Base-by-base conservation (phyloP, 1,140 invertebrate species). In the Trichomalopsis sarcophagae region DNA sequence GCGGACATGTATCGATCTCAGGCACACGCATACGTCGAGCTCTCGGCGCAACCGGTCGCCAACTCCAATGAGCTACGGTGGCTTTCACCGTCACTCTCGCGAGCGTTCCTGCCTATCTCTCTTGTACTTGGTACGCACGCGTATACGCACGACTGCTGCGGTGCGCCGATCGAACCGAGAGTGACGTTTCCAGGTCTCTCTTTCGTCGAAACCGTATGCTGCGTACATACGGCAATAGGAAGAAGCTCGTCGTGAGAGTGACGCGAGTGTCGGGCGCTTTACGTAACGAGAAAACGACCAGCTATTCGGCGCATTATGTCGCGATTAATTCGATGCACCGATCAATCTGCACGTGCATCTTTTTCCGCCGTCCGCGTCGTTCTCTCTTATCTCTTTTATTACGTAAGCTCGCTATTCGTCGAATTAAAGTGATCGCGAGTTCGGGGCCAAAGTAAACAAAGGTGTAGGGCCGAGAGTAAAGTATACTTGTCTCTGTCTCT, bases 151-250 rank as follows among this genome's bases (percentile, higher is more conserved):
- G 66, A 27, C 68, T 13, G 68, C 30, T 2, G 23, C 10, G 21
- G 23, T 82, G 66, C 75, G 50, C 23, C 73, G 47, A 87, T 87
- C 85, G 82, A 81, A 82, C 73, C 79, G 82, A 84, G 77, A 89
- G 69, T 76, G 85, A 89, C 87, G 84, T 88, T 87, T 88, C 71
- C 81, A 84, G 27, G 62, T 81, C 69, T 81, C 44, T 10, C 55
- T 62, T 3, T 2, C 69, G 27, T 33, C 47, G 80, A 14, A 23
- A 68, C 11, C 10, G 68, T 47, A 11, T 14, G 13, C 50, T 62
- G 6, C 17, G 1, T 36, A 40, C 13, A 23, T 33, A 66, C n/a
- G 13, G 74, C 40, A 47, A 50, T 76, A 76, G 74, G 21, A 50
- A 76, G 44, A 76, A 76, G 74, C 44, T 50, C 74, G 74, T 74